Conservation (phyloP, 2,888 invertebrate species). For the Exephanes ischioxanthus region DNA sequence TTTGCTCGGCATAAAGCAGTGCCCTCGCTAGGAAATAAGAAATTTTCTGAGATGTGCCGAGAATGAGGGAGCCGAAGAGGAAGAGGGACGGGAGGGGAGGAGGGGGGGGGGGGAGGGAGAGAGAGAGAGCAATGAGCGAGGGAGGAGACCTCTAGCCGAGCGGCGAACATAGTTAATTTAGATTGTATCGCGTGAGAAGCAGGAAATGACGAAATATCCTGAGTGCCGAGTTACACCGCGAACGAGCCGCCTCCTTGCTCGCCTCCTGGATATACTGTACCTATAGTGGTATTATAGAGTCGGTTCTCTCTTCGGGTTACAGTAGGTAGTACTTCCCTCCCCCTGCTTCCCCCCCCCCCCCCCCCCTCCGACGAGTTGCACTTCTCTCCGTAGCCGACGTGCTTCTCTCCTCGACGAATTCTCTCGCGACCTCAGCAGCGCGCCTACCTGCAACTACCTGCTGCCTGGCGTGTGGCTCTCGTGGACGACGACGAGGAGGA, state of each 20-base stretch:
- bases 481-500: conserved; percentile 19
- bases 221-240: conserved; percentile 84
- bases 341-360: no score
- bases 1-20: conserved; percentile 54
- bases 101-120: conserved; percentile 19
- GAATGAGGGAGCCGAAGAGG: conserved; percentile 63
- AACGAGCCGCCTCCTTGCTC: conserved; percentile 74
- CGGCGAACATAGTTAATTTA: conserved; percentile 85
- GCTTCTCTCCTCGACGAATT: conserved; percentile 50
- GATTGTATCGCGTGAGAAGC: conserved; percentile 85
- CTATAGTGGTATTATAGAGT: conserved; percentile 27
- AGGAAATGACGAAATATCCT: conserved; percentile 85
- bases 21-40: conserved; percentile 83
- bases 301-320: conserved; percentile 46
- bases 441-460: conserved; percentile 54
- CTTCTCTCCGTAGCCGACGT: conserved; percentile 7
- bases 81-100: conserved; percentile 63
- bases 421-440: conserved; percentile 81
- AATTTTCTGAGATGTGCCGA: conserved; percentile 83
- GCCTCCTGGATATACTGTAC: conserved; percentile 66
- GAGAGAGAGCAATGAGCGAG: conserved; percentile 65
- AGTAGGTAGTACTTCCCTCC: conserved; percentile 37
- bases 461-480: conserved; percentile 54
- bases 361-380: conserved; percentile 11
- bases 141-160: conserved; percentile 83